A percentile compares a stretch with the other conserved stretches of the same genome.
Conservation (phyloP, 2,113 vertebrate species). For the Chitala chitala region DNA sequence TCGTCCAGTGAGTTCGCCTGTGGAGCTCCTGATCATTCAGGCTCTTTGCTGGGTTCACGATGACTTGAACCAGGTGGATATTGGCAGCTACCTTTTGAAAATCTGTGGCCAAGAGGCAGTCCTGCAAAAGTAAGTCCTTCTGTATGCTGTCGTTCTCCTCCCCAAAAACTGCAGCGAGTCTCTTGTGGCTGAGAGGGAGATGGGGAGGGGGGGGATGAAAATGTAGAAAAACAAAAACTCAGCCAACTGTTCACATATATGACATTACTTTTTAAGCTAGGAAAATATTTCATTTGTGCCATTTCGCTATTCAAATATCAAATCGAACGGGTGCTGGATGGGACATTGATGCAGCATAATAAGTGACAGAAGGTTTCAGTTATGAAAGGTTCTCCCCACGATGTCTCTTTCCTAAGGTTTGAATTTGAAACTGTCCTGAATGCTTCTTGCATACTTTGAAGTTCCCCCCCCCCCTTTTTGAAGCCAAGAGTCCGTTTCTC, state of each 20-base stretch:
- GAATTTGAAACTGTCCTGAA: not conserved
- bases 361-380: constrained; percentile 17
- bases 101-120: constrained; percentile 93
- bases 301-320: constrained; percentile 14
- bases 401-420: not conserved
- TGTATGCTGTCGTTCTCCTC: constrained; percentile 1
- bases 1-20: constrained; percentile 85
- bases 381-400: not conserved
- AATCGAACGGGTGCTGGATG: not conserved
- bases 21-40: constrained; percentile 95
- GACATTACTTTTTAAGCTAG: constrained; percentile 26
- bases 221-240: constrained; percentile 18
- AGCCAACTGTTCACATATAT: constrained; percentile 34
- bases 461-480: not conserved
- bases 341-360: constrained; percentile 23
- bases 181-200: constrained; percentile 1
- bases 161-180: not conserved
- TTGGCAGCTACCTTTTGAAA: constrained; percentile 90
- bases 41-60: constrained; percentile 97
- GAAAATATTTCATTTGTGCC: constrained; percentile 32
- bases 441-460: not conserved
- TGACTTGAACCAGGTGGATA: constrained; percentile 90
- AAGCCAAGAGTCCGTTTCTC: constrained; percentile 6
- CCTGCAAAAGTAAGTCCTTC: constrained; percentile 85
- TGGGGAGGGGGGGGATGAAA: not conserved